These are phyloP conservation scores for Carcina quercana DNA, from an alignment of 2,888 invertebrate genomes.

Conservation along the genomic window DNA sequence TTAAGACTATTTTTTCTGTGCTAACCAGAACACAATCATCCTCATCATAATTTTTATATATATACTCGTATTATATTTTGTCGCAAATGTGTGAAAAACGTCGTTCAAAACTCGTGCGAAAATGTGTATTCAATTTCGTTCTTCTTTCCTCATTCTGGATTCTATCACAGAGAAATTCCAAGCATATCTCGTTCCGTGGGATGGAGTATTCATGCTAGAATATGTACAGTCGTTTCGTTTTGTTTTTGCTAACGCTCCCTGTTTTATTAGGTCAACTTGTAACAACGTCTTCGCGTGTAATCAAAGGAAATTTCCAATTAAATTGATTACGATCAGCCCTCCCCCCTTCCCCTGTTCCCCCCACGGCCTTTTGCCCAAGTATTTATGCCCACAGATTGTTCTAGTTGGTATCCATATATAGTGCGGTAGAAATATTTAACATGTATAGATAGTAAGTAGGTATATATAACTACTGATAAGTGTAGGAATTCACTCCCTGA, in stretches of 20 bases:
- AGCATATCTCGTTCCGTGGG: neutral
- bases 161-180: too few species aligned
- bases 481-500: too few species aligned
- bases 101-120: too few species aligned
- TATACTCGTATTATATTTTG: neutral
- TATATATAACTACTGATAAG: too few species aligned
- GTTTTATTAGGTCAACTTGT: slow-evolving; percentile 73
- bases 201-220: neutral
- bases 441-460: too few species aligned
- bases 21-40: too few species aligned
- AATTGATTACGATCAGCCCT: slow-evolving; percentile 64
- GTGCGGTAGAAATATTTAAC: too few species aligned
- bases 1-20: too few species aligned
- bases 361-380: slow-evolving; percentile 9
- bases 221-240: too few species aligned
- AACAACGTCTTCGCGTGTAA: slow-evolving; percentile 74
- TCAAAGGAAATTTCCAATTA: slow-evolving; percentile 76
- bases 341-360: slow-evolving; percentile 9
- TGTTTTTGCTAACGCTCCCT: slow-evolving; percentile 41
- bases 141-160: neutral
- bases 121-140: too few species aligned
- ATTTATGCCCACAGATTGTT: slow-evolving; percentile 4
- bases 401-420: slow-evolving; percentile 1
- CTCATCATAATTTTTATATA: neutral
- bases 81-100: too few species aligned